Evolutionary conservation across 1,140 invertebrate species (phyloP).

Genomic region (Caerostris darwini): DNA sequence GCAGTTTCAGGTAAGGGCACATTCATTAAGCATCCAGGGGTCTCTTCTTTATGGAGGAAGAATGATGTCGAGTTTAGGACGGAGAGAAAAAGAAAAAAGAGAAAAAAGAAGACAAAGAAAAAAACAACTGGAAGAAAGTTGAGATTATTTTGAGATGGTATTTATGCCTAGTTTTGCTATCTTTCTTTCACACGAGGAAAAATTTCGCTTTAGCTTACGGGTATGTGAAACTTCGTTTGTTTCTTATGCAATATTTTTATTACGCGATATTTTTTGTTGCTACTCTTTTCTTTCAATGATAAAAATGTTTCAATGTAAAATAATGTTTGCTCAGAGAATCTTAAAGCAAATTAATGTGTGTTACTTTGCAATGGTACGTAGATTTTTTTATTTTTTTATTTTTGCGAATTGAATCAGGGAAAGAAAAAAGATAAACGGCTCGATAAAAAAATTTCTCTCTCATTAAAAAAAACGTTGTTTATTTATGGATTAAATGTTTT

Average conservation of each 20-base stretch:
- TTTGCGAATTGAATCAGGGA: no score
- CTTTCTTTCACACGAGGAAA: not conserved
- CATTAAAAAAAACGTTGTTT: no score
- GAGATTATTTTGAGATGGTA: conserved; percentile 46
- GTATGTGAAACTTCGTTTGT: not conserved
- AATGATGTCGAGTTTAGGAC: conserved; percentile 10
- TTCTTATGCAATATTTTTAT: not conserved
- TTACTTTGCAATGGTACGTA: not conserved
- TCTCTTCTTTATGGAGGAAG: conserved; percentile 41
- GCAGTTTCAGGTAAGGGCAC: conserved; percentile 19
- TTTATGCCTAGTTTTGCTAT: conserved; percentile 23
- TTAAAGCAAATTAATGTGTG: conserved; percentile 35
- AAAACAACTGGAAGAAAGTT: not conserved
- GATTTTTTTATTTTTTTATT: no score
- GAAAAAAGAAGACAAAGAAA: no score
- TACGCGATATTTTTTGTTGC: not conserved
- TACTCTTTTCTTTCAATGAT: not conserved
- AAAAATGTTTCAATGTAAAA: conserved; percentile 9
- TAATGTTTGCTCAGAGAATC: not conserved
- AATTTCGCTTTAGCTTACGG: not conserved
- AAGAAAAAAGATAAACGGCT: no score
- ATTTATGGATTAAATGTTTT: no score
- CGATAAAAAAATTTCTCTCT: no score
- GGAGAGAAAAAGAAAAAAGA: no score
- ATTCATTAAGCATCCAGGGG: conserved; percentile 60